Conservation (phyloP, 2,797 vertebrate species). For the Amniataba percoides region DNA sequence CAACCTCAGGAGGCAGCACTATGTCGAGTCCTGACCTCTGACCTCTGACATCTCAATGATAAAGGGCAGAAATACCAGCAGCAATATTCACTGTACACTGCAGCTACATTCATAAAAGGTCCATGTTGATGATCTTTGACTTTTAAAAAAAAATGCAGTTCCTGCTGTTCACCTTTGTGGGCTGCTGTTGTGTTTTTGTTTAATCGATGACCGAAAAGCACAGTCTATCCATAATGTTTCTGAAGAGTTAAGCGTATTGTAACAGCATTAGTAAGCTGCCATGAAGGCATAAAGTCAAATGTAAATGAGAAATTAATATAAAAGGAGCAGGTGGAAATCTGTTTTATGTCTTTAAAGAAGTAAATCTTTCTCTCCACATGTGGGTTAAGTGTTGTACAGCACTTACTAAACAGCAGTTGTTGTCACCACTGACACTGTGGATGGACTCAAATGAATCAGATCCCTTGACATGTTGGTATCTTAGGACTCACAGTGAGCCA, state of each 20-base stretch:
- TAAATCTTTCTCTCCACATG: not conserved
- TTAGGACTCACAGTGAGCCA: conserved; percentile 24
- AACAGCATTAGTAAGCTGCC: not conserved
- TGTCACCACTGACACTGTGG: not conserved
- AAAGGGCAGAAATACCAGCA: not conserved
- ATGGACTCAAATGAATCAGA: not conserved
- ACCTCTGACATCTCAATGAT: not conserved
- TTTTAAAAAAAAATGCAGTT: not conserved
- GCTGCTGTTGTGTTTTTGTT: not conserved
- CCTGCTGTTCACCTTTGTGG: not conserved
- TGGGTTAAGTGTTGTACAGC: not conserved
- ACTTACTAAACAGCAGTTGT: not conserved
- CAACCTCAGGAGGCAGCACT: not conserved
- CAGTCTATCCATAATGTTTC: no score
- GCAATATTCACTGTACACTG: not conserved
- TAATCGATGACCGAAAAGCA: no score
- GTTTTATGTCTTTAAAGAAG: no score
- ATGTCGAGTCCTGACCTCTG: not conserved
- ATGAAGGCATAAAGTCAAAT: not conserved
- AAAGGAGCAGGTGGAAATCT: not conserved
- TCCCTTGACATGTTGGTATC: conserved; percentile 10
- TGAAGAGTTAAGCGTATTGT: not conserved
- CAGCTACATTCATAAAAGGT: not conserved
- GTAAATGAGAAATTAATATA: not conserved
- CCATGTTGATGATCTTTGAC: not conserved